phyloP scores from a whole-genome alignment of 2,797 vertebrate genomes.

The Lepilemur septentrionalis region DNA sequence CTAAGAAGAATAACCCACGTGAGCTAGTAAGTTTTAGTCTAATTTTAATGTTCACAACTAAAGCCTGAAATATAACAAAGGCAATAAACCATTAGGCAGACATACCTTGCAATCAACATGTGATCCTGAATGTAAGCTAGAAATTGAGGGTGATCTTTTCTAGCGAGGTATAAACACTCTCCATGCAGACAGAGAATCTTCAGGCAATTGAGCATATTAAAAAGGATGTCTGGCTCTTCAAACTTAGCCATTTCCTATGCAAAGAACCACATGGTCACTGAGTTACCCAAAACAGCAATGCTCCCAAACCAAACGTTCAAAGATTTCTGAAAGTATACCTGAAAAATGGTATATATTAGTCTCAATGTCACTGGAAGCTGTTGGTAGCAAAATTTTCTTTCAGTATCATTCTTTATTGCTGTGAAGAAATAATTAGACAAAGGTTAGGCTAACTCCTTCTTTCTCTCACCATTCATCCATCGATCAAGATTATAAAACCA shows the following conservation, averaged over 20 bases:
- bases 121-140: slow-evolving; percentile 96
- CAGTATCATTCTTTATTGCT: slow-evolving; percentile 95
- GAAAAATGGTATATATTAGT: slow-evolving; percentile 98
- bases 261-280: slow-evolving; percentile 64
- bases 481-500: not conserved
- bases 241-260: slow-evolving; percentile 97
- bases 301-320: slow-evolving; percentile 37
- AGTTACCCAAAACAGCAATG: slow-evolving; percentile 36
- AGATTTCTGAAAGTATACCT: slow-evolving; percentile 86
- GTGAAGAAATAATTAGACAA: slow-evolving; percentile 76
- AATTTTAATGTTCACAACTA: slow-evolving; percentile 21
- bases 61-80: not conserved
- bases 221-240: slow-evolving; percentile 98
- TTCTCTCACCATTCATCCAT: not conserved
- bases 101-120: slow-evolving; percentile 96
- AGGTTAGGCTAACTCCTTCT: not conserved
- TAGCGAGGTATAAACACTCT: slow-evolving; percentile 94
- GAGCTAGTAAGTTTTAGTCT: not conserved
- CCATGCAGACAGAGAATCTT: slow-evolving; percentile 97
- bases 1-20: not conserved
- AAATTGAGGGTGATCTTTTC: slow-evolving; percentile 96
- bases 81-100: not conserved
- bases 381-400: slow-evolving; percentile 96
- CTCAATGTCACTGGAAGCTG: slow-evolving; percentile 96
- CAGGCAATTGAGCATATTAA: slow-evolving; percentile 98